Evolutionary conservation across 2,113 vertebrate genomes (phyloP).

Genomic region (Coracopsis vasa): DNA sequence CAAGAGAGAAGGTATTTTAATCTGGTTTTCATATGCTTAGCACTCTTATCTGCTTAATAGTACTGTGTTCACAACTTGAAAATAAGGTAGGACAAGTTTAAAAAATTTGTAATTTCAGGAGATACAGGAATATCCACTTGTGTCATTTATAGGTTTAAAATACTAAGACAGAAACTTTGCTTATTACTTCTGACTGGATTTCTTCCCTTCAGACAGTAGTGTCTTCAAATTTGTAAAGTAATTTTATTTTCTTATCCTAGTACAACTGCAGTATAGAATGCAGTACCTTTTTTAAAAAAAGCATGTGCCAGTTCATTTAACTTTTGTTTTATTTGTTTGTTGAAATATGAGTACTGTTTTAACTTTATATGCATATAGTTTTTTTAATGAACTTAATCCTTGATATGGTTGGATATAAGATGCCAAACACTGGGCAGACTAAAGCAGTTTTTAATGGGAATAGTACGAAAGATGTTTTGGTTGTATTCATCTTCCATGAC

Average conservation of each 20-base stretch:
- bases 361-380: background rate
- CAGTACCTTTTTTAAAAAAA: background rate
- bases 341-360: background rate
- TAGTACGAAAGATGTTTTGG: background rate
- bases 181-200: background rate
- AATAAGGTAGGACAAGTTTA: background rate
- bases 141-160: background rate
- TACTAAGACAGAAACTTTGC: background rate
- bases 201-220: background rate
- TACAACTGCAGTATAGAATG: background rate
- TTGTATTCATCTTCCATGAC: background rate
- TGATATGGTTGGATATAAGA: background rate
- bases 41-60: background rate
- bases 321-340: background rate
- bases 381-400: background rate
- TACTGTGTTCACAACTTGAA: background rate
- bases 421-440: background rate
- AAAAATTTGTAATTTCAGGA: background rate
- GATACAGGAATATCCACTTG: background rate
- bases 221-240: background rate
- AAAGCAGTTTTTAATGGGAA: background rate
- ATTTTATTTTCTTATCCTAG: background rate
- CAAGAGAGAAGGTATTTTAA: slow-evolving; percentile 91
- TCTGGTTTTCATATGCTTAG: background rate
- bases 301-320: background rate